Evolutionary conservation across 92 coral and sea anemone species (phyloP), one percentile per base, ranked within the genome.

Genomic region (Galaxea fascicularis): DNA sequence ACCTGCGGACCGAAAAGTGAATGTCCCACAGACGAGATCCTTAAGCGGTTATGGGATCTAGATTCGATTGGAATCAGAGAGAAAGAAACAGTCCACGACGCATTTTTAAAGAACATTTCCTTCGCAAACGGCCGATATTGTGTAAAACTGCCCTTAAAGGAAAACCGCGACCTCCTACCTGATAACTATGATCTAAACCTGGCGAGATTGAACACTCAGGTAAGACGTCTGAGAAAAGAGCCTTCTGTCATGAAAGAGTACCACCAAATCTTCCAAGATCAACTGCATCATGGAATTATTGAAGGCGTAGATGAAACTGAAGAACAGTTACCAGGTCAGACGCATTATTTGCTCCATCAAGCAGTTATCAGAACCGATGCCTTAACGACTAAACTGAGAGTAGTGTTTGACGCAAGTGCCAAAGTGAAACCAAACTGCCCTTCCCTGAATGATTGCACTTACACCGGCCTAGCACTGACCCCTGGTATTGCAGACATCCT

Each of bases 311-410:
- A 91, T 28, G 82, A 67, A 10, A 67, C 77, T 5, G 85, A 86
- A 53, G 74, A 73, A 27, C 80, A 81, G 25, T 29, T 51, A 18
- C 24, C 60, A 57, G 87, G 76, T 8, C 28, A 74, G 14, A 83
- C 84, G 21, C 95, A 91, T 46, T 88, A 85, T 58, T 71, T 92
- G 49, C 92, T 88, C 14, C 90, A 88, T 85, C 86, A 80, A 39
- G 88, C 88, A 15, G 90, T 88, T 11, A 77, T 88, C 30, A 69
- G 90, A 71, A 75, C 27, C 44, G 88, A 88, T 31, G 79, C 89
- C 45, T 62, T 65, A 65, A 76, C 88, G 30, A 90, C 90, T 7
- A 86, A 90, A 41, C 64, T 90, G n/a, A n/a, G n/a, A n/a, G n/a
- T n/a, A n/a, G n/a, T n/a, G n/a, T n/a, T n/a, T n/a, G n/a, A n/a